Evolutionary conservation across 2,113 vertebrate species (phyloP).

Genomic region (Calidris pygmaea): DNA sequence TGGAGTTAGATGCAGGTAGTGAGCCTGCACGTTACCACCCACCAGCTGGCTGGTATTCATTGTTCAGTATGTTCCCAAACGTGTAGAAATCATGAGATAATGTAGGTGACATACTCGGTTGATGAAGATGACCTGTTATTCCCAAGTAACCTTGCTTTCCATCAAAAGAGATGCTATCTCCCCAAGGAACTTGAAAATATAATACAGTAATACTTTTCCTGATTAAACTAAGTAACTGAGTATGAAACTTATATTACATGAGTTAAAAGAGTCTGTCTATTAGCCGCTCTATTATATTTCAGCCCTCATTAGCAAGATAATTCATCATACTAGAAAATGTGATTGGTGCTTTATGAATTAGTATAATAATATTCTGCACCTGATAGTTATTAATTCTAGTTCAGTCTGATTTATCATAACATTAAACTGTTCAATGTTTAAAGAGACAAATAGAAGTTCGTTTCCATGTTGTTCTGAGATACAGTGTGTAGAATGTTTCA

Average conservation of each 20-base stretch:
- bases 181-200: slow-evolving; percentile 23
- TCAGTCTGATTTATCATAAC: slow-evolving; percentile 58
- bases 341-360: slow-evolving; percentile 67
- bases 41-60: slow-evolving; percentile 3
- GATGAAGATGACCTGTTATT: slow-evolving; percentile 40
- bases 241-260: not conserved
- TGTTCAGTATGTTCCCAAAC: not conserved
- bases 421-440: slow-evolving; percentile 44
- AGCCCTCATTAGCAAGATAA: slow-evolving; percentile 66
- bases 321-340: slow-evolving; percentile 66
- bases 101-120: not conserved
- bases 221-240: slow-evolving; percentile 48
- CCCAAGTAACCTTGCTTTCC: slow-evolving; percentile 22
- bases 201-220: slow-evolving; percentile 14
- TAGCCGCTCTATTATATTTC: slow-evolving; percentile 46
- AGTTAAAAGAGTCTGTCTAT: slow-evolving; percentile 31
- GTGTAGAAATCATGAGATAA: not conserved
- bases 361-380: slow-evolving; percentile 65
- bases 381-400: slow-evolving; percentile 74
- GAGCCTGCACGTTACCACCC: not conserved
- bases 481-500: slow-evolving; percentile 2
- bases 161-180: not conserved
- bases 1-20: not conserved
- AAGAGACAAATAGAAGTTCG: slow-evolving; percentile 62
- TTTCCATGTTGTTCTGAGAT: slow-evolving; percentile 60